These are phyloP conservation scores for Tretioscincus oriximinensis DNA, from an alignment of 2,113 vertebrate genomes.

Conservation along the genomic window DNA sequence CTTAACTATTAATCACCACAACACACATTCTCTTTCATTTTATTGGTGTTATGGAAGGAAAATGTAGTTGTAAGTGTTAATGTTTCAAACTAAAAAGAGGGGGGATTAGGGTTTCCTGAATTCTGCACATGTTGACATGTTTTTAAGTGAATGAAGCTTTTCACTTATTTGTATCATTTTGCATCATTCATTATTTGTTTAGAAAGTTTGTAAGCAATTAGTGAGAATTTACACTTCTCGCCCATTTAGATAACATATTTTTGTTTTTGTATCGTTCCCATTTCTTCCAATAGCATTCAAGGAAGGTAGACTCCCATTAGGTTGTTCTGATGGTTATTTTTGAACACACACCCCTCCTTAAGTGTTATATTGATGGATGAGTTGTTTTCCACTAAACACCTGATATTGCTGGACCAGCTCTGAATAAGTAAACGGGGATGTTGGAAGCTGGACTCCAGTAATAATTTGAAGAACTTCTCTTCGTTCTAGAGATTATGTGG, in stretches of 20 bases:
- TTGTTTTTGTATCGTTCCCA: not conserved
- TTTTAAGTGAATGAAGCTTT: slow-evolving; percentile 58
- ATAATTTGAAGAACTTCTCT: no score
- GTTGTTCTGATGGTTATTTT: not conserved
- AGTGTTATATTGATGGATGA: not conserved
- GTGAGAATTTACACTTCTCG: not conserved
- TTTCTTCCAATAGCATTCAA: not conserved
- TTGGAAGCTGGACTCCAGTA: no score
- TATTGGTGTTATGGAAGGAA: slow-evolving; percentile 73
- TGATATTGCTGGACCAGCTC: no score
- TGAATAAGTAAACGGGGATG: no score
- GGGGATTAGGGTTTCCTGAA: slow-evolving; percentile 44
- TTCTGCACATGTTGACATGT: slow-evolving; percentile 39
- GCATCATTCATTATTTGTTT: slow-evolving; percentile 9
- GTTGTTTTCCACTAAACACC: no score
- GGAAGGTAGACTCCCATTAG: not conserved
- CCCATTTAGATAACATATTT: not conserved
- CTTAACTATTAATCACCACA: slow-evolving; percentile 82
- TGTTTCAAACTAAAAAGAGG: slow-evolving; percentile 64
- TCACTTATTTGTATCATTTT: not conserved
- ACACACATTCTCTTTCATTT: slow-evolving; percentile 67
- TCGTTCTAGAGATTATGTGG: no score
- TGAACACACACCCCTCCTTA: no score
- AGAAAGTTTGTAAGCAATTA: not conserved
- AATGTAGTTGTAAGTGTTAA: slow-evolving; percentile 72